Conservation (phyloP, 2,797 vertebrate genomes). For the Chrysocyon brachyurus region DNA sequence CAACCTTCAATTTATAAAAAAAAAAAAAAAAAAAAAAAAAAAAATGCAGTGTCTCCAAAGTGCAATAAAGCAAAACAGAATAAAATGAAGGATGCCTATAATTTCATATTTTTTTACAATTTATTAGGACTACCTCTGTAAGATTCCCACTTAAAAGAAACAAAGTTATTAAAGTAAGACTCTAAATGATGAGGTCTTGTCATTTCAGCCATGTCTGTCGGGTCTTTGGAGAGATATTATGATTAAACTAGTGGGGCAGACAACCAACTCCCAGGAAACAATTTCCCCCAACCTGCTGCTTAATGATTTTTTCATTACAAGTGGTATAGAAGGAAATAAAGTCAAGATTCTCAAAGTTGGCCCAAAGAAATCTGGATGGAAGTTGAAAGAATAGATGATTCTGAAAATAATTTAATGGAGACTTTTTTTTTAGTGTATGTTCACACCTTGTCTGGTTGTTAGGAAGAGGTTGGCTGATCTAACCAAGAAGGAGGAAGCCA, state of each 20-base stretch:
- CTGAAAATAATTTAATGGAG: background rate
- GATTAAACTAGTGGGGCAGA: background rate
- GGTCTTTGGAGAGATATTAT: background rate
- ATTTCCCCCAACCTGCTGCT: background rate
- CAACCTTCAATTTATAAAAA: background rate
- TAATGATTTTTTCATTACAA: background rate
- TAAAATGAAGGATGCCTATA: background rate
- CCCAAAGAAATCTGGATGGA: background rate
- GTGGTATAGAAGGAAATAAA: background rate
- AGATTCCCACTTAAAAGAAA: background rate
- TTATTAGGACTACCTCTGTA: background rate
- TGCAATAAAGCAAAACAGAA: background rate
- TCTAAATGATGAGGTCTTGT: background rate
- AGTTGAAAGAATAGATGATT: background rate
- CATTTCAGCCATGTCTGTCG: background rate
- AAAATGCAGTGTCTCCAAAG: background rate
- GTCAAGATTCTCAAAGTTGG: background rate
- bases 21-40: background rate
- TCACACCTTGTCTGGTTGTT: background rate
- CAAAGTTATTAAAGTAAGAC: background rate
- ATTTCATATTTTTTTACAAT: background rate
- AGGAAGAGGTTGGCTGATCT: background rate
- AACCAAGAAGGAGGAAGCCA: background rate
- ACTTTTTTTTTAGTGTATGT: background rate
- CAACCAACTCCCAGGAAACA: background rate